Base-by-base conservation (phyloP, 2,113 vertebrate genomes). In the Lates calcarifer region DNA sequence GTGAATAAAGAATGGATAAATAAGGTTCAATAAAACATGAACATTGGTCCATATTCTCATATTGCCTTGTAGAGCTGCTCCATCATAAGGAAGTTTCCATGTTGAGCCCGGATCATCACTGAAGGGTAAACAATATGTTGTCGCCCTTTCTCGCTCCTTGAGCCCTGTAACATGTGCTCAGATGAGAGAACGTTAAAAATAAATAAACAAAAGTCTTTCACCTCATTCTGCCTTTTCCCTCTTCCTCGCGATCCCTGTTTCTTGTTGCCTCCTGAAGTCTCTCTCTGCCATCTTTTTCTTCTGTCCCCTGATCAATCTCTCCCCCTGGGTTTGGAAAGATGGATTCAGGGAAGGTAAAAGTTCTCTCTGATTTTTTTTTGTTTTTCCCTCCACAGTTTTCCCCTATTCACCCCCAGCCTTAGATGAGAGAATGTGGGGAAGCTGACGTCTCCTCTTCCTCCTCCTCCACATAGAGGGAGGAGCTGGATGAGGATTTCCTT, bases 1-100 rank as follows among this genome's bases (percentile, higher is more conserved):
- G 55, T 73, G 72, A 83, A 47, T 83, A 87, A 89, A 83, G 72
- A 87, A 87, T 79, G 74, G 78, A 76, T 88, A 79, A 87, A 87
- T 89, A 84, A 91, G 89, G 90, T 93, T 91, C 87, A 91, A 90
- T 91, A 93, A 91, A 91, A 93, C 84, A 80, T 93, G 91, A 92
- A 92, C 89, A 86, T 81, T 72, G 74, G 84, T 89, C 85, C 80
- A 75, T 91, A 87, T 90, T 87, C 83, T 90, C 72, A 81, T 91
- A 91, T 93, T 90, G 91, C 89, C 88, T 69, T 68, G 33, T 73
- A 37, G 89, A 90, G 91, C 74, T 35, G 80, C 69, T 81, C 79
- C 83, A 35, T 66, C 83, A n/a, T 60, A 31, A 70, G 69, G 83
- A 88, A 60, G 87, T 85, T 70, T 89, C 62, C 81, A 90, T 79